Evolutionary conservation across 1,140 invertebrate species (phyloP).

Genomic region (Camponotus vicinus): DNA sequence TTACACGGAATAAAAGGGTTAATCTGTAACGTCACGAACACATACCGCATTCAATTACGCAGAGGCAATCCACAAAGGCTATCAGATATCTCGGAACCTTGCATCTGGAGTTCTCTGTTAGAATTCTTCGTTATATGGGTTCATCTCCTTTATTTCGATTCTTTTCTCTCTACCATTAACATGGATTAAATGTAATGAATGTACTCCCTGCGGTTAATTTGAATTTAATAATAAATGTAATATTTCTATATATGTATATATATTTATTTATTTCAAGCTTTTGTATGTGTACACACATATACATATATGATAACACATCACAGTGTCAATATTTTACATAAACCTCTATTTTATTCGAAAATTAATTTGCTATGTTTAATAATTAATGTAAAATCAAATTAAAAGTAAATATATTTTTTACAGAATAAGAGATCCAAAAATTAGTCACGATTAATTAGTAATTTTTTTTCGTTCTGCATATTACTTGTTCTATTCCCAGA

Average conservation of each 20-base stretch:
- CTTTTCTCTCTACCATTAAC: neutral
- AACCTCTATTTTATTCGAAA: neutral
- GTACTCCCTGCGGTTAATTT: neutral
- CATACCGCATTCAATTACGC: constrained; percentile 52
- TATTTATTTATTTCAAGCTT: neutral
- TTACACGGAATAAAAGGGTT: constrained; percentile 45
- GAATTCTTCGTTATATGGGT: neutral
- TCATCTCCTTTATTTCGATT: neutral
- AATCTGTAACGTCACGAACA: constrained; percentile 51
- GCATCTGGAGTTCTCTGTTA: constrained; percentile 11
- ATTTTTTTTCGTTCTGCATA: neutral
- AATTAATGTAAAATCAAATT: neutral
- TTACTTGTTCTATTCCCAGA: neutral
- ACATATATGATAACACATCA: neutral
- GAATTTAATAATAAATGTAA: neutral
- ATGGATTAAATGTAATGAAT: neutral
- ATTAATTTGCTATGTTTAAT: neutral
- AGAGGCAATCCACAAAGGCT: neutral
- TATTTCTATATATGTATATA: neutral
- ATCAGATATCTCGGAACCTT: constrained; percentile 32
- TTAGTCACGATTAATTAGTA: neutral
- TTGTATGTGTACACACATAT: neutral
- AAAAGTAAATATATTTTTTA: neutral
- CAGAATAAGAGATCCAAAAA: too few relatives aligned
- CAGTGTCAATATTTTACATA: constrained; percentile 3